phyloP scores from a whole-genome alignment of 2,797 vertebrate species.

The Ptychadena robeensis region DNA sequence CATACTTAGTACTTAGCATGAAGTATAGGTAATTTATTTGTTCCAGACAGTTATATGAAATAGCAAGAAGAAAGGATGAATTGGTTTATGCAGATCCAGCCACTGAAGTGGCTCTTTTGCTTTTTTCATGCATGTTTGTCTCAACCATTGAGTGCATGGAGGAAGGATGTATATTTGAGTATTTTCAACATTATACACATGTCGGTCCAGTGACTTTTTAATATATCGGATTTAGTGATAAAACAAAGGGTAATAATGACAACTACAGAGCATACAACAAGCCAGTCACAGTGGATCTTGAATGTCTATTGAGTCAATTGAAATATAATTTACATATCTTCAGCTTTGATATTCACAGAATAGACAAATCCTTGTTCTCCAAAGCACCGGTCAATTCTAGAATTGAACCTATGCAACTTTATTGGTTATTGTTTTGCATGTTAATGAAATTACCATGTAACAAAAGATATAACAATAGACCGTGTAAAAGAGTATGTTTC shows the following conservation, averaged over 20 bases:
- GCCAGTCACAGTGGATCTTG: background rate
- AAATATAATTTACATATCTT: background rate
- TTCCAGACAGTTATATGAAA: too few species aligned
- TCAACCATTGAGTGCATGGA: background rate
- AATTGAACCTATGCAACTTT: background rate
- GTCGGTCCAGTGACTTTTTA: background rate
- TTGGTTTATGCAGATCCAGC: too few species aligned
- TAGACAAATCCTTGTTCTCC: background rate
- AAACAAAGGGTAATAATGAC: background rate
- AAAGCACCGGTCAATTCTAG: background rate
- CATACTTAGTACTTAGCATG: too few species aligned
- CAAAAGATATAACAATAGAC: too few species aligned
- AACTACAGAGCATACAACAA: background rate
- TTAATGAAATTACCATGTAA: background rate
- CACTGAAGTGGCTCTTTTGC: background rate
- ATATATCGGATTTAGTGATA: background rate
- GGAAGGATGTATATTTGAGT: background rate
- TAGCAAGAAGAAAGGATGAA: too few species aligned
- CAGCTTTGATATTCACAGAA: background rate
- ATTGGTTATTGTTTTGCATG: background rate
- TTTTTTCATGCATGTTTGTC: too few species aligned
- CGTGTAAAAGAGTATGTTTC: too few species aligned
- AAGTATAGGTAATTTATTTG: too few species aligned
- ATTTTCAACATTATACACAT: background rate
- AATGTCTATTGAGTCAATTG: background rate